Percentiles rank a stretch among this genome's conserved stretches.
Evolutionary conservation across 2,113 vertebrate species (phyloP).

Genomic region (Zapornia atra): DNA sequence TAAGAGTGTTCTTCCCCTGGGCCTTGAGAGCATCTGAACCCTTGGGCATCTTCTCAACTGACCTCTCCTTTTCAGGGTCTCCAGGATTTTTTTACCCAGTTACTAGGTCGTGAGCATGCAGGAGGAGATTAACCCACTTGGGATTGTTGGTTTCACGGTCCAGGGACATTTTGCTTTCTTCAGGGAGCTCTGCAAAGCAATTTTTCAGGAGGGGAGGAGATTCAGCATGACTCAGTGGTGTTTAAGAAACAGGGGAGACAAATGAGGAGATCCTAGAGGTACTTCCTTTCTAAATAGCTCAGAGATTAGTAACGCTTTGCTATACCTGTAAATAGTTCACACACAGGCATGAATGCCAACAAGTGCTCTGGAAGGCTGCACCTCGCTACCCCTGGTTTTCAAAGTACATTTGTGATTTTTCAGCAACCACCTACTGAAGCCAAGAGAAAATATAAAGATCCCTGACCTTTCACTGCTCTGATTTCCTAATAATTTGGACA

Average conservation of each 20-base stretch:
- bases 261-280: constrained; percentile 57
- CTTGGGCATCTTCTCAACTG: not conserved
- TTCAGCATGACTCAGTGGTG: constrained; percentile 1
- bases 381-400: not conserved
- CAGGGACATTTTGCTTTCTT: constrained; percentile 1
- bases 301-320: constrained; percentile 52
- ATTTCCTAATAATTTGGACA: constrained; percentile 76
- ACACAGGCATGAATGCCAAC: not conserved
- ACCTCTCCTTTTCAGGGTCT: constrained; percentile 2
- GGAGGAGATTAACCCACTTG: not conserved
- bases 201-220: constrained; percentile 29
- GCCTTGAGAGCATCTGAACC: not conserved
- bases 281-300: constrained; percentile 63
- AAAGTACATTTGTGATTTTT: not conserved
- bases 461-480: constrained; percentile 67
- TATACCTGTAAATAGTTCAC: constrained; percentile 37
- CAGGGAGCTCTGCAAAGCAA: not conserved
- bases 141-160: not conserved
- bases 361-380: not conserved
- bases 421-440: not conserved
- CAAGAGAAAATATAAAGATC: constrained; percentile 62
- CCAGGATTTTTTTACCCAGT: constrained; percentile 12
- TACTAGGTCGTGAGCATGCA: not conserved
- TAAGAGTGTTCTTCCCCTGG: constrained; percentile 11
- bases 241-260: constrained; percentile 53